These are phyloP conservation scores for Tympanoctomys barrerae DNA, from an alignment of 2,797 vertebrate genomes.

Conservation along the genomic window DNA sequence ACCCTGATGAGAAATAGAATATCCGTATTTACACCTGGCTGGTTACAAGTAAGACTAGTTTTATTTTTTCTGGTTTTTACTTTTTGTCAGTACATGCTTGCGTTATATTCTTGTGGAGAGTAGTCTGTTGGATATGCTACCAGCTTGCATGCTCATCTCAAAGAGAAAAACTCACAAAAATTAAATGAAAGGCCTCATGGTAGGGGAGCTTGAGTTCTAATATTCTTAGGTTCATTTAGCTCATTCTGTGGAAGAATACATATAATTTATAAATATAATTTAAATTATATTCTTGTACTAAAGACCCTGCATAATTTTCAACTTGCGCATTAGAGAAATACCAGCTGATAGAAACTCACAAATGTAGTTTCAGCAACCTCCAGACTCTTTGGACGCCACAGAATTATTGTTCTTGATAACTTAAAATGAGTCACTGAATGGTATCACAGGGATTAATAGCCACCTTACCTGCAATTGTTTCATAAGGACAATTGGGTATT, in stretches of 20 bases:
- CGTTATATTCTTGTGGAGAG: neutral
- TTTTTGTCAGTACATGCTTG: neutral
- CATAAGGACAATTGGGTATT: constrained; percentile 58
- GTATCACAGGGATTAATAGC: constrained; percentile 59
- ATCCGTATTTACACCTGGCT: neutral
- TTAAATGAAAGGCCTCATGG: constrained; percentile 44
- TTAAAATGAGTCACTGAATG: constrained; percentile 70
- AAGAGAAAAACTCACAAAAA: constrained; percentile 63
- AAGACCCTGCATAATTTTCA: constrained; percentile 61
- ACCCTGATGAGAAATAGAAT: neutral
- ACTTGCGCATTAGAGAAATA: constrained; percentile 48
- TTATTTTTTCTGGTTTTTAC: neutral
- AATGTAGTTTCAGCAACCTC: constrained; percentile 74
- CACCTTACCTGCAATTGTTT: constrained; percentile 66
- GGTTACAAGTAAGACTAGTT: neutral
- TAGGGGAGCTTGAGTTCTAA: constrained; percentile 54
- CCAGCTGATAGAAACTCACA: constrained; percentile 63
- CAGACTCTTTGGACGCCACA: constrained; percentile 58
- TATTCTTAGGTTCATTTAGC: constrained; percentile 22
- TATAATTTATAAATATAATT: constrained; percentile 71
- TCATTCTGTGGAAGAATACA: constrained; percentile 61
- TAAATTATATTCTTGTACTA: constrained; percentile 67
- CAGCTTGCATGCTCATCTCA: constrained; percentile 10
- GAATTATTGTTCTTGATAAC: constrained; percentile 68
- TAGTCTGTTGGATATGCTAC: neutral